phyloP scores from a whole-genome alignment of 92 coral and sea anemone species.

The Phenganax marumi region DNA sequence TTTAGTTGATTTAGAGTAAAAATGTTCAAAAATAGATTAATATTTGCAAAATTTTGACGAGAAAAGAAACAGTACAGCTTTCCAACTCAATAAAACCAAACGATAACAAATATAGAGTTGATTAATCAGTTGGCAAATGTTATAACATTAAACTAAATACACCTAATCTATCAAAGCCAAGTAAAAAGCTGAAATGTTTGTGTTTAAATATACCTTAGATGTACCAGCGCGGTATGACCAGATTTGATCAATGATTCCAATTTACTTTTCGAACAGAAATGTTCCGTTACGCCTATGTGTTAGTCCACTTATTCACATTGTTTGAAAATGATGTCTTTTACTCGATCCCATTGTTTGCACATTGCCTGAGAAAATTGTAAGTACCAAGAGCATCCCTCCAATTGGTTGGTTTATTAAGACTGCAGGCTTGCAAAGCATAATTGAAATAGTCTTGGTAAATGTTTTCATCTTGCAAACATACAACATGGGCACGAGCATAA shows the following conservation, averaged over 20 bases:
- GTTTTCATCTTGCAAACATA: constrained; percentile 45
- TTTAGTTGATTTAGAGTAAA: too few relatives aligned
- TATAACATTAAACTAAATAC: too few relatives aligned
- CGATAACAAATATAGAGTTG: too few relatives aligned
- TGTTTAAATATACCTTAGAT: too few relatives aligned
- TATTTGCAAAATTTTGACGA: too few relatives aligned
- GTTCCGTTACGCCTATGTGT: not conserved
- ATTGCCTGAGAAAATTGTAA: constrained; percentile 47
- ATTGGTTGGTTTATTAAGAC: constrained; percentile 47
- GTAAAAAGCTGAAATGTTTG: too few relatives aligned
- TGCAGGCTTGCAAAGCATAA: constrained; percentile 47
- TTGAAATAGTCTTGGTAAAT: constrained; percentile 62
- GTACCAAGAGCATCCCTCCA: constrained; percentile 60
- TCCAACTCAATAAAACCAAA: too few relatives aligned
- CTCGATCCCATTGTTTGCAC: constrained; percentile 44
- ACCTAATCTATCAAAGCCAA: too few relatives aligned
- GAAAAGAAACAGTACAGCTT: too few relatives aligned
- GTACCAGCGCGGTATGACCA: too few relatives aligned
- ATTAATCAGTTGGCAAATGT: too few relatives aligned
- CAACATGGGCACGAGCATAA: constrained; percentile 55
- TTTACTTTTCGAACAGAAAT: not conserved
- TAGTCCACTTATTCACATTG: not conserved
- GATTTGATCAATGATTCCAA: not conserved
- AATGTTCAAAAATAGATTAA: too few relatives aligned
- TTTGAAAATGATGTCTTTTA: not conserved